phyloP scores from a whole-genome alignment of 2,888 invertebrate genomes.

The Dicyrtomina minuta region DNA sequence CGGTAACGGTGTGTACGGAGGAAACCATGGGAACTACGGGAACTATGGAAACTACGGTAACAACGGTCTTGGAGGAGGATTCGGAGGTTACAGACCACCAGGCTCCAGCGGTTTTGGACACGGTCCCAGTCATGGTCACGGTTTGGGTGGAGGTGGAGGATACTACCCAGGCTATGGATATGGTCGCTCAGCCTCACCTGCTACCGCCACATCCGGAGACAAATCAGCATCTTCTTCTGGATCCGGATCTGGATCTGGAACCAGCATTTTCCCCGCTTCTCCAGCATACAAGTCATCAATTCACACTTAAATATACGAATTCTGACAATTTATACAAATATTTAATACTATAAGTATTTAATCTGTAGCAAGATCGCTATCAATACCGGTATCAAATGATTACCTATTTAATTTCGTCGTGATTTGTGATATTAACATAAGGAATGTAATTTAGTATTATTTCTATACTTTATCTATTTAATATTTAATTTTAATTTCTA shows the following conservation, averaged over 20 bases:
- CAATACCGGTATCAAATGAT: too few relatives aligned
- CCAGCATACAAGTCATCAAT: background rate
- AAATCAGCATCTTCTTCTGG: constrained; percentile 6
- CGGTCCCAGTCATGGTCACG: constrained; percentile 21
- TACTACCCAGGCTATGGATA: constrained; percentile 2
- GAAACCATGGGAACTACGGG: constrained; percentile 23
- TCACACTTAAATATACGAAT: background rate
- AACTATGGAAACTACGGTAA: too few relatives aligned
- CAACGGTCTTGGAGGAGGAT: constrained; percentile 14
- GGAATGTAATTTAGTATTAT: too few relatives aligned
- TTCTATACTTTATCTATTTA: too few relatives aligned
- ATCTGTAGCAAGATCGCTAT: too few relatives aligned
- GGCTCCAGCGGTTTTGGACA: constrained; percentile 17
- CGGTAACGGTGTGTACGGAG: constrained; percentile 10
- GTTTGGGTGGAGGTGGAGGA: background rate
- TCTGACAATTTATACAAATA: too few relatives aligned
- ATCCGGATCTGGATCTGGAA: too few relatives aligned
- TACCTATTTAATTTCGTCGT: too few relatives aligned
- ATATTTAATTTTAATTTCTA: too few relatives aligned
- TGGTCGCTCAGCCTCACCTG: constrained; percentile 14
- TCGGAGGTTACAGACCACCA: constrained; percentile 27
- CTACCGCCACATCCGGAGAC: background rate
- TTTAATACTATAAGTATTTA: too few relatives aligned
- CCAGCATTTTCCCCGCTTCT: background rate
- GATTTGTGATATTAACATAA: too few relatives aligned